Evolutionary conservation across 2,888 invertebrate species (phyloP), one percentile per base, ranked within the genome.

Genomic region (Habroteleia sp.): DNA sequence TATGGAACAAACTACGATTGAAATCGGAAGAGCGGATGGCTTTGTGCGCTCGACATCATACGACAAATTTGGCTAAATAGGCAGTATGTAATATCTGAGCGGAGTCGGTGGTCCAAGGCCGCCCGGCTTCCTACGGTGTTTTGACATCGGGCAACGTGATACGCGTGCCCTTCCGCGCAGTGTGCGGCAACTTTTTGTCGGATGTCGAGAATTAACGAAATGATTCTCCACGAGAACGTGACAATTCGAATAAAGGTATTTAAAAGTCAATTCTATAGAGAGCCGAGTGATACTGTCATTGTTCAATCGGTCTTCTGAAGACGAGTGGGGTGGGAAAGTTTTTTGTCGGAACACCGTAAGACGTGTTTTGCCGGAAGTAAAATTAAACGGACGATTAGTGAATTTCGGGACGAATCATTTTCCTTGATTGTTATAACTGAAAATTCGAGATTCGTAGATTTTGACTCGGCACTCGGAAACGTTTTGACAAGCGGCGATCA

Each of bases 61-160:
- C 52, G 37, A 46, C 33, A 4, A 25, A 50, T 14, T 29, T 37
- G 10, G 23, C 10, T 10, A 2, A 60, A 52, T 42, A 31, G 14
- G 42, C 10, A 14, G 17, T 10, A 25, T 13, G 17, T 25, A 4
- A 3, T 3, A 13, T 46, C n/a, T n/a, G n/a, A n/a, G n/a, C n/a
- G n/a, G n/a, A n/a, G 41, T 66, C 50, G 73, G 73, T 54, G 71
- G 69, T 62, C 73, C 73, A 72, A 58, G 54, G 68, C 39, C 50
- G 54, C 4, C n/a, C 23, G 66, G 65, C 69, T 74, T 73, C 65
- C 73, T 56, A 66, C 11, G 62, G 75, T 41, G 69, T 73, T 54
- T 25, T 50, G 44, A 56, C 74, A 69, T 39, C 11, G 16, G 31
- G 29, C 3, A 69, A 69, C 56, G 58, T 39, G 56, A 58, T 50